Percentiles rank a stretch among this genome's conserved stretches.
These are phyloP conservation scores for Sus cebifrons DNA, from an alignment of 2,797 vertebrate species.

Conservation along the genomic window DNA sequence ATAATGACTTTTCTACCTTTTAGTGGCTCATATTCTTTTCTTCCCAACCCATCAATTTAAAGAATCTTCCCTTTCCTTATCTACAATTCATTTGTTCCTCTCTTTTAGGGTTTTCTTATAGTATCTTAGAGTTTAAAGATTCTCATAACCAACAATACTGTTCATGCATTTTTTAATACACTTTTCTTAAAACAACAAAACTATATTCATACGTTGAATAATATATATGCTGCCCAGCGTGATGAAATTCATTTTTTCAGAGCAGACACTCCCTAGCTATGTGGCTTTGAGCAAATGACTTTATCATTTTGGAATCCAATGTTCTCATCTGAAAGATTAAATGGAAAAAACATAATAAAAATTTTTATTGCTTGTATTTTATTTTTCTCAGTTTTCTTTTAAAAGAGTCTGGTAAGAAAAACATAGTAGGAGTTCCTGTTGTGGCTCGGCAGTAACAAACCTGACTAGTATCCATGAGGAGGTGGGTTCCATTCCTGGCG, in stretches of 20 bases:
- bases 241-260: neutral
- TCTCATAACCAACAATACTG: neutral
- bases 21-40: neutral
- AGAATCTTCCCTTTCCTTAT: neutral
- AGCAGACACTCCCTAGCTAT: neutral
- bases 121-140: neutral
- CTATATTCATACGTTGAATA: neutral
- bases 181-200: neutral
- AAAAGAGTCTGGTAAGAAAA: neutral
- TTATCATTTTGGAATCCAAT: neutral
- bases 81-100: neutral
- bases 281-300: neutral
- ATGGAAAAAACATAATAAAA: neutral
- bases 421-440: too few species aligned
- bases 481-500: too few species aligned
- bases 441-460: too few species aligned
- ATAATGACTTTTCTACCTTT: neutral
- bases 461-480: too few species aligned
- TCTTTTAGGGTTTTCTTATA: neutral
- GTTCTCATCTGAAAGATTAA: conserved; percentile 28
- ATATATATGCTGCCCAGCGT: neutral
- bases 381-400: neutral
- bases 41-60: neutral
- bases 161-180: conserved; percentile 35
- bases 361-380: neutral